Percentiles rank a stretch among this genome's conserved stretches.
Conservation (phyloP, 2,888 invertebrate genomes). For the Neelides folsomi region DNA sequence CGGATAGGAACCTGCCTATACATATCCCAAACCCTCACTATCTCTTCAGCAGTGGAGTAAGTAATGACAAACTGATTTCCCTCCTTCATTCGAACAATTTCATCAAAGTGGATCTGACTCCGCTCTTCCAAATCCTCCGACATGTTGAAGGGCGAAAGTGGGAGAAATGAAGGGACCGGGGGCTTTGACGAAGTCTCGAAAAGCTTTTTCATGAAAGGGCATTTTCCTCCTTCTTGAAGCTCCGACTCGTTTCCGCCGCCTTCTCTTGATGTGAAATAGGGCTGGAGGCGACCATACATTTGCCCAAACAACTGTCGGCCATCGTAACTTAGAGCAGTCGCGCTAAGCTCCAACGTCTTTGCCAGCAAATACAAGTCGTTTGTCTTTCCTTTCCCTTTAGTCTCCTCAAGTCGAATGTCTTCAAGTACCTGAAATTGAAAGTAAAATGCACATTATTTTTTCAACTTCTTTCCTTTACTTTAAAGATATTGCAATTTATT, state of each 20-base stretch:
- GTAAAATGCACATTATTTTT: too few relatives aligned
- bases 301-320: slow-evolving; percentile 70
- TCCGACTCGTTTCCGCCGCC: slow-evolving; percentile 22
- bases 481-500: too few relatives aligned
- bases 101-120: slow-evolving; percentile 41
- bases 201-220: slow-evolving; percentile 28
- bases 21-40: slow-evolving; percentile 71
- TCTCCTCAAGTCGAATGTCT: slow-evolving; percentile 50
- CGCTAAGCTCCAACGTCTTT: slow-evolving; percentile 56
- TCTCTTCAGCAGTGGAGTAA: slow-evolving; percentile 57
- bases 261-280: slow-evolving; percentile 34
- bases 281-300: slow-evolving; percentile 41
- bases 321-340: slow-evolving; percentile 62
- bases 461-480: too few relatives aligned
- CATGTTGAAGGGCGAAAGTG: slow-evolving; percentile 19
- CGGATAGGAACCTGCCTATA: slow-evolving; percentile 49
- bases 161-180: slow-evolving; percentile 27
- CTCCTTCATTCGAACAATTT: slow-evolving; percentile 50
- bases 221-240: slow-evolving; percentile 19
- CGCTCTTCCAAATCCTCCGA: slow-evolving; percentile 16
- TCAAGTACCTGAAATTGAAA: slow-evolving; percentile 46
- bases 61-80: slow-evolving; percentile 61
- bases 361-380: slow-evolving; percentile 47
- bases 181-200: slow-evolving; percentile 29
- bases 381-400: slow-evolving; percentile 34